Evolutionary conservation across 2,888 invertebrate species (phyloP).

Genomic region (Drosophila engyochracea): DNA sequence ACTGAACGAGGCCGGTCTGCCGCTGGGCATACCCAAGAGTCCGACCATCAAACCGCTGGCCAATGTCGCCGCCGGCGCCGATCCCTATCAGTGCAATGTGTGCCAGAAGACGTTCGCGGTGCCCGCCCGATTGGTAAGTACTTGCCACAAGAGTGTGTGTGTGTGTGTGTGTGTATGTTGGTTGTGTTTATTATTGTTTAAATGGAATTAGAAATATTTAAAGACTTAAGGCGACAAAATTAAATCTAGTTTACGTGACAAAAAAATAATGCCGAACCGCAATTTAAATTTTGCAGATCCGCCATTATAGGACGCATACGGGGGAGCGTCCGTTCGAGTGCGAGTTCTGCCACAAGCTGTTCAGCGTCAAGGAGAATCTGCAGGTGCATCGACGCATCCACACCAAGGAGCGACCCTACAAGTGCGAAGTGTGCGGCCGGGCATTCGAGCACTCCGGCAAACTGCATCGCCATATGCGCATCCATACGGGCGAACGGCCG

Average conservation of each 20-base stretch:
- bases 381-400: constrained; percentile 96
- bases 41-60: constrained; percentile 82
- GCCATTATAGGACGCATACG: constrained; percentile 95
- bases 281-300: constrained; percentile 81
- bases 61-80: constrained; percentile 85
- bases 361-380: constrained; percentile 96
- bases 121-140: constrained; percentile 91
- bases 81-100: constrained; percentile 95
- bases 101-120: constrained; percentile 96
- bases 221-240: not conserved
- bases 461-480: constrained; percentile 95
- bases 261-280: not conserved
- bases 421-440: constrained; percentile 94
- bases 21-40: constrained; percentile 82
- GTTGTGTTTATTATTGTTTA: not conserved
- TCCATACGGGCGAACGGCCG: constrained; percentile 95
- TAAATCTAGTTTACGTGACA: too few species aligned
- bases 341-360: constrained; percentile 96
- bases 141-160: not conserved
- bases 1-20: constrained; percentile 67
- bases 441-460: constrained; percentile 97
- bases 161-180: constrained; percentile 39
- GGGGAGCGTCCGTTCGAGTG: constrained; percentile 96
- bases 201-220: not conserved
- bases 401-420: constrained; percentile 96